Percentiles rank a stretch among this genome's conserved stretches.
These are phyloP conservation scores for Poecile atricapillus DNA, from an alignment of 2,113 vertebrate genomes.

Conservation along the genomic window DNA sequence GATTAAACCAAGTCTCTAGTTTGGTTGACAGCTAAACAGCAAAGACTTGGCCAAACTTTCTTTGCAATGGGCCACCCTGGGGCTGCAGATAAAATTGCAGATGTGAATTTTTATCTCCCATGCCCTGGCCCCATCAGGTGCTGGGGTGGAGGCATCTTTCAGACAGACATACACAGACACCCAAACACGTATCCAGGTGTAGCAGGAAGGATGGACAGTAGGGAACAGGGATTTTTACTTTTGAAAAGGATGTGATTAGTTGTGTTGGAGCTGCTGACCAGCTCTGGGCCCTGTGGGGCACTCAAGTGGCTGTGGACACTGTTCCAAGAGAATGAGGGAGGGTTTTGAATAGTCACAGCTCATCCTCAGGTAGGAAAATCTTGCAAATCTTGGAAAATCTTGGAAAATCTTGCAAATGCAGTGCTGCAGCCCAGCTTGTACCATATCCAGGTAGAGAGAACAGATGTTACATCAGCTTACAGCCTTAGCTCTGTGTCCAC, in stretches of 20 bases:
- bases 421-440: not conserved
- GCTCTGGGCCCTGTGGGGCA: not conserved
- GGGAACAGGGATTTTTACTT: not conserved
- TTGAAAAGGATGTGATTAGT: not conserved
- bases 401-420: not conserved
- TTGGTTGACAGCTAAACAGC: not conserved
- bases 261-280: not conserved
- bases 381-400: not conserved
- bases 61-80: not conserved
- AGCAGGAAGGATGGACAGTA: not conserved
- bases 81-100: not conserved
- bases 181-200: not conserved
- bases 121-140: not conserved
- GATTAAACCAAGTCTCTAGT: not conserved
- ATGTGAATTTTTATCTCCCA: rapidly evolving
- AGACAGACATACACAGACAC: not conserved
- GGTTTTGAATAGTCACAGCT: not conserved
- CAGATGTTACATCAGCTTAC: not conserved
- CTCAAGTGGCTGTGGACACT: not conserved
- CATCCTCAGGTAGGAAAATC: not conserved
- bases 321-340: not conserved
- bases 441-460: not conserved
- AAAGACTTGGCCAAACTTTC: not conserved
- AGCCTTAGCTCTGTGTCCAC: not conserved
- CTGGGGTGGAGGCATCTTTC: not conserved